Conservation (phyloP, 2,888 invertebrate genomes). For the Sinodicranocentrus sp. region DNA sequence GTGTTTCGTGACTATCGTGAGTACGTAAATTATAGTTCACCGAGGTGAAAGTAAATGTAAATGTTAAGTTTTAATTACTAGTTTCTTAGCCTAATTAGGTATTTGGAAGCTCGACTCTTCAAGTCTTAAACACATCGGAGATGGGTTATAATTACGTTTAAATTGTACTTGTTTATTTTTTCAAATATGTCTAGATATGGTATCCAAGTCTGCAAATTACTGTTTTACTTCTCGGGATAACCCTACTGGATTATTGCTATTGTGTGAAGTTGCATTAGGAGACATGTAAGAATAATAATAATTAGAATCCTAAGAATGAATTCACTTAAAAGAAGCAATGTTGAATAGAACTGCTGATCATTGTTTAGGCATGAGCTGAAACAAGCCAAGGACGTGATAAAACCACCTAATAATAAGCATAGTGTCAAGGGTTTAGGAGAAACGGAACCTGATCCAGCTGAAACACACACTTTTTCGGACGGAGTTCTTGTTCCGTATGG, state of each 20-base stretch:
- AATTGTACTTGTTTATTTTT: too few relatives aligned
- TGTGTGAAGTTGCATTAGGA: slow-evolving; percentile 98
- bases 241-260: slow-evolving; percentile 89
- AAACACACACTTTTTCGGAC: slow-evolving; percentile 81
- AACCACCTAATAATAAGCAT: slow-evolving; percentile 90
- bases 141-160: too few relatives aligned
- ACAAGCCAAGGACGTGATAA: slow-evolving; percentile 81
- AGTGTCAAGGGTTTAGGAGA: slow-evolving; percentile 93
- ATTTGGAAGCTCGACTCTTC: too few relatives aligned
- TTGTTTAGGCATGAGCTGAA: slow-evolving; percentile 85
- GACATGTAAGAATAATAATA: slow-evolving; percentile 84
- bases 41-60: too few relatives aligned
- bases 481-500: slow-evolving; percentile 90
- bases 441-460: slow-evolving; percentile 89
- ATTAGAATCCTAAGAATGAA: background rate
- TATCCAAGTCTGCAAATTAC: slow-evolving; percentile 98
- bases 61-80: too few relatives aligned
- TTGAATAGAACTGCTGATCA: background rate
- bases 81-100: too few relatives aligned
- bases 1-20: too few relatives aligned
- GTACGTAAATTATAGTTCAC: too few relatives aligned
- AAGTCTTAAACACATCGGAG: too few relatives aligned
- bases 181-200: slow-evolving; percentile 91
- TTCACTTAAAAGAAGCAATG: background rate
- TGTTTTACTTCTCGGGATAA: slow-evolving; percentile 87